phyloP scores from a whole-genome alignment of 2,113 vertebrate species.

The Lichenostomus cassidix region DNA sequence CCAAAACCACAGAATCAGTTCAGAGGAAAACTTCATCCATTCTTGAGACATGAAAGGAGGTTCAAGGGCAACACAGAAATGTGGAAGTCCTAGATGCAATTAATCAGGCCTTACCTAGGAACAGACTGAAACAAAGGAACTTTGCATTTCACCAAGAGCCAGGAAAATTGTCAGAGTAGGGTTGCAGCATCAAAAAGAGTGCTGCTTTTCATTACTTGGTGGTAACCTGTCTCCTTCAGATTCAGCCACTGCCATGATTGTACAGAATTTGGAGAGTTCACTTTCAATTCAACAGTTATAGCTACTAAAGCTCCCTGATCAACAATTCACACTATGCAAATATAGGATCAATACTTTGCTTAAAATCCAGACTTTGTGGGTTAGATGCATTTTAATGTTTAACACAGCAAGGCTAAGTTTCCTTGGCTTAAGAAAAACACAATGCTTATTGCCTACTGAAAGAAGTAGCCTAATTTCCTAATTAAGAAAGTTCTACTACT shows the following conservation, averaged over 20 bases:
- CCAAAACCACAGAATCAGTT: background rate
- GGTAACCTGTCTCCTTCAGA: background rate
- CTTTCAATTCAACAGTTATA: background rate
- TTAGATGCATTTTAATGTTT: background rate
- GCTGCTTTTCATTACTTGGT: background rate
- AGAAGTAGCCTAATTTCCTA: constrained; percentile 52
- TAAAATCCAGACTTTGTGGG: background rate
- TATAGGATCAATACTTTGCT: background rate
- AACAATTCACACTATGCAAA: background rate
- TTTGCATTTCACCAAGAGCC: background rate
- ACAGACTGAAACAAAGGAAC: background rate
- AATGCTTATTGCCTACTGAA: background rate
- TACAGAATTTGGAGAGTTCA: background rate
- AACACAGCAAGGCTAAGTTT: background rate
- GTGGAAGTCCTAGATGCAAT: background rate
- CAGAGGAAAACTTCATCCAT: background rate
- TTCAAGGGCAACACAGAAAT: background rate
- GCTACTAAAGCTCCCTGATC: background rate
- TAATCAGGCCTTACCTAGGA: background rate
- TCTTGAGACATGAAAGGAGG: background rate
- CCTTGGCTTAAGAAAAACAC: background rate
- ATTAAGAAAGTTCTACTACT: constrained; percentile 15
- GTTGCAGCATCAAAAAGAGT: background rate
- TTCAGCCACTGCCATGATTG: background rate
- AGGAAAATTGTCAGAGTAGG: background rate